phyloP scores from a whole-genome alignment of 2,797 vertebrate species.

The Falco biarmicus region DNA sequence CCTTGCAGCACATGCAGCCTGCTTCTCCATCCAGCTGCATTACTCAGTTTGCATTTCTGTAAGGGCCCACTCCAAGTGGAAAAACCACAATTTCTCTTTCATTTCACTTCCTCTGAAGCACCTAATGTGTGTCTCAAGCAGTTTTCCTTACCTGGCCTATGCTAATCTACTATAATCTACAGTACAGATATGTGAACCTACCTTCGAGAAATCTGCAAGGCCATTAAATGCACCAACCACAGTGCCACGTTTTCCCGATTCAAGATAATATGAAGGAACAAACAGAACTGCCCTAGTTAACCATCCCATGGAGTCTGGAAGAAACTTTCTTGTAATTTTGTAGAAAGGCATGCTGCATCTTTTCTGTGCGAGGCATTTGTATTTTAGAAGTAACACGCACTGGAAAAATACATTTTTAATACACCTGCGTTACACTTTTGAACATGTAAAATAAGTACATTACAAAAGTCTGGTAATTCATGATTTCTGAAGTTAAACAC shows the following conservation, averaged over 20 bases:
- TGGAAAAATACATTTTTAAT: background rate
- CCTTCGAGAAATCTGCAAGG: background rate
- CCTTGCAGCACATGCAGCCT: background rate
- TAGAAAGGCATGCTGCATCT: background rate
- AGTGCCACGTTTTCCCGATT: background rate
- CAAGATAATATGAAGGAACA: background rate
- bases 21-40: background rate
- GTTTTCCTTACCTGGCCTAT: background rate
- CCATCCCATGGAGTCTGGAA: background rate
- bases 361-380: fast-evolving
- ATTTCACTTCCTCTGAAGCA: background rate
- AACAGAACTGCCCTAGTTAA: background rate
- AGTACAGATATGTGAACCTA: background rate
- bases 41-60: background rate
- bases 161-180: background rate
- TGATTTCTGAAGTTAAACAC: background rate
- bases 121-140: background rate
- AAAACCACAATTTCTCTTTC: background rate
- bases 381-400: background rate
- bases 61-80: background rate
- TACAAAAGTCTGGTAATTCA: background rate
- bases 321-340: background rate
- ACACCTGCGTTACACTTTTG: background rate
- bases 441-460: background rate
- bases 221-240: background rate